Base-by-base conservation (phyloP, 2,797 vertebrate genomes). In the Graptemys geographica region DNA sequence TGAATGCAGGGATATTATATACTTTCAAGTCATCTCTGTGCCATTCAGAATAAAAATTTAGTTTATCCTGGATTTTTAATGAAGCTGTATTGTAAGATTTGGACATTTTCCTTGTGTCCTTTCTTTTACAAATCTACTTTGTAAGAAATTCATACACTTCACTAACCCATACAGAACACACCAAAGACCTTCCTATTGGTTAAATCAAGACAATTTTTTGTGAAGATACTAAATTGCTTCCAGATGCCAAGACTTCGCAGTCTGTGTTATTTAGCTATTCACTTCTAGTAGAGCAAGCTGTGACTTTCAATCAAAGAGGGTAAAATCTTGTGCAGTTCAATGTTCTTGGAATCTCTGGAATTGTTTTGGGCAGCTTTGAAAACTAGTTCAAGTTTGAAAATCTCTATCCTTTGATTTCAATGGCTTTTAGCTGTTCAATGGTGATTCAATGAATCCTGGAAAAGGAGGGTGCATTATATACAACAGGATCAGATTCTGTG, bases 281-380 rank as follows among this genome's bases (percentile, higher is more conserved):
- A 18, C 52, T 59, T 21, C 13, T 11, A 27, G 28, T 2, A 4
- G 3, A 82, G 44, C 18, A 3, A 57, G 37, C 28, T 79, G 83
- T 3, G 4, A 9, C 0, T 56, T 3, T 8, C 37, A 15, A 23
- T 86, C 91, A 55, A 25, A 37, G 9, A 19, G 52, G 79, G 51
- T 44, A 62, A 21, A 25, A 0, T 7, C 79, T 44, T 33, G 18
- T 10, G 7, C 4, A 23, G 5, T 11, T 72, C 7, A 1, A 0
- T 16, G 25, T 15, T 51, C 51, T 69, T 4, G 12, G 1, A 28
- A 23, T 33, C 37, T 65, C 27, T 31, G 41, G 74, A 49, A 49
- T 7, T 78, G 7, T 27, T 78, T 47, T 47, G 13, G 27, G 72
- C 7, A 33, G 10, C 9, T 21, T 79, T 13, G n/a, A 8, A 28